Percentiles rank a stretch among this genome's conserved stretches.
Conservation (phyloP, 2,888 invertebrate genomes). For the Drosophila maculinotata region DNA sequence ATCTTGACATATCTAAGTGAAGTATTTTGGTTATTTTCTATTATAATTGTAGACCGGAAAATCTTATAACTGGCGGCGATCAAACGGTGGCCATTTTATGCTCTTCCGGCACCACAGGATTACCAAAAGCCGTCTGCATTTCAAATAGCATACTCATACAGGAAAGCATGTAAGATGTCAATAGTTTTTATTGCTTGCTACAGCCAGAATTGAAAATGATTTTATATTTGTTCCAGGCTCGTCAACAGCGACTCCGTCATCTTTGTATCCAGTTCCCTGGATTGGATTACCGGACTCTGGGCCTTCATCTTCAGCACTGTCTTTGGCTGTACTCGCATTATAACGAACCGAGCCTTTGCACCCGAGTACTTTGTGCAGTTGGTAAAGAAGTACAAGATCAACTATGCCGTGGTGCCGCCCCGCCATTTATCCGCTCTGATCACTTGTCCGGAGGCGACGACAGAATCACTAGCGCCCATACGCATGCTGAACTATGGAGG, state of each 20-base stretch:
- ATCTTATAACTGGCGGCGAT: constrained; percentile 54
- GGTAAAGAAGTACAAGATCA: constrained; percentile 72
- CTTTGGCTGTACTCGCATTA: constrained; percentile 61
- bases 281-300: constrained; percentile 71
- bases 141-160: constrained; percentile 56
- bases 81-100: constrained; percentile 74
- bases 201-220: neutral
- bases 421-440: constrained; percentile 64
- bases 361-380: constrained; percentile 68
- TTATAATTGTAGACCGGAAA: constrained; percentile 49
- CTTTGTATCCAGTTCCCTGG: constrained; percentile 62
- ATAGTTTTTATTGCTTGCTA: too few species aligned
- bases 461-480: constrained; percentile 59
- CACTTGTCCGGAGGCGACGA: constrained; percentile 53
- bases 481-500: constrained; percentile 70
- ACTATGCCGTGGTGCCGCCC: constrained; percentile 63
- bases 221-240: constrained; percentile 31
- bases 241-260: constrained; percentile 50
- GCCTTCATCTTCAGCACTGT: constrained; percentile 56
- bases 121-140: constrained; percentile 77
- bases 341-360: constrained; percentile 64
- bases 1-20: neutral
- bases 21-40: too few species aligned
- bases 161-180: constrained; percentile 45
- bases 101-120: constrained; percentile 79